These are phyloP conservation scores for Sycobia sp. DNA, from an alignment of 1,140 invertebrate genomes.

Conservation along the genomic window DNA sequence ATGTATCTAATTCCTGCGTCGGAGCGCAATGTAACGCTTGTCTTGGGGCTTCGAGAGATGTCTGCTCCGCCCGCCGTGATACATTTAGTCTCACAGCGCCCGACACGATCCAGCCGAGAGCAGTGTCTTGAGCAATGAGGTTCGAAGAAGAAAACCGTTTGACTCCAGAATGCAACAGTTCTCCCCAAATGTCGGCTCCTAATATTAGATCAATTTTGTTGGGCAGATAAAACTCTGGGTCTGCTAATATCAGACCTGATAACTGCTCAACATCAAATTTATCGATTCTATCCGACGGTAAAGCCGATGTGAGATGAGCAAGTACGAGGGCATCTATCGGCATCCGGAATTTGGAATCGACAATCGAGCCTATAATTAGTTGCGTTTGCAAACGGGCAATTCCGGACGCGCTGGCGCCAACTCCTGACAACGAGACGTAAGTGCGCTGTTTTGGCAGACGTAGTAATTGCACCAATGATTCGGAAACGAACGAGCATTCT, in stretches of 20 bases:
- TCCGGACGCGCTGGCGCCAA: neutral
- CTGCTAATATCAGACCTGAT: conserved; percentile 21
- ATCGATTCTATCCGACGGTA: neutral
- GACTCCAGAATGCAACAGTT: conserved; percentile 18
- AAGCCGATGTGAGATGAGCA: neutral
- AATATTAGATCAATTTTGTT: conserved; percentile 30
- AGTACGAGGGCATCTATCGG: neutral
- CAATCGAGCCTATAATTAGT: neutral
- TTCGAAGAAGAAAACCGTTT: neutral
- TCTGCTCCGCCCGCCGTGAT: conserved; percentile 26
- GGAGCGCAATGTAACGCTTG: too few relatives aligned
- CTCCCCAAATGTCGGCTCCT: conserved; percentile 27
- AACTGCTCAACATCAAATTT: neutral
- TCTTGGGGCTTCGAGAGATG: too few relatives aligned
- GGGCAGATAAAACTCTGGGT: conserved; percentile 18
- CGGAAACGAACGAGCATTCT: neutral
- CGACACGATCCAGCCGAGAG: conserved; percentile 45
- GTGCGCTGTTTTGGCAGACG: neutral
- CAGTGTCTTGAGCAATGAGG: conserved; percentile 45
- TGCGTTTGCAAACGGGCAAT: neutral
- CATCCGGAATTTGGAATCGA: neutral
- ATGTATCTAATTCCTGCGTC: too few relatives aligned
- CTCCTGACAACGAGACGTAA: neutral
- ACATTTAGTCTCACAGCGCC: conserved; percentile 26
- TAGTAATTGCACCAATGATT: neutral